These are phyloP conservation scores for Ennomos erosarius DNA, from an alignment of 2,888 invertebrate genomes.

Conservation along the genomic window DNA sequence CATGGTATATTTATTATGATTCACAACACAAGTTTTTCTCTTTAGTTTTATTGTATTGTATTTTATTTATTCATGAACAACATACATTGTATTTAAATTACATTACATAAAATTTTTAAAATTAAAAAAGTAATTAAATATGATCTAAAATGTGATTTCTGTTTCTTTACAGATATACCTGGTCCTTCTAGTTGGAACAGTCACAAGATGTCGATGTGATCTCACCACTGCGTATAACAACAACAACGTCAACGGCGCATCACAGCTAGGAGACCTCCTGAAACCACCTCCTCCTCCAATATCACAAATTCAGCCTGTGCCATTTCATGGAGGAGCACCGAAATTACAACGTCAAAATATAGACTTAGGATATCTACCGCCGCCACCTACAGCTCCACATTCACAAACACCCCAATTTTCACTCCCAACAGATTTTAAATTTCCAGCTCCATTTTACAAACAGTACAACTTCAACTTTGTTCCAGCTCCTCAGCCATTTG, in stretches of 20 bases:
- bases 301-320: slow-evolving; percentile 67
- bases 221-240: slow-evolving; percentile 56
- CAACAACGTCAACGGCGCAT: slow-evolving; percentile 56
- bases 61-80: too few species aligned
- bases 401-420: slow-evolving; percentile 32
- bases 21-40: too few species aligned
- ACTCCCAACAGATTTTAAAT: slow-evolving; percentile 66
- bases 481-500: slow-evolving; percentile 74
- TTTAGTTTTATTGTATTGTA: too few species aligned
- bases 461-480: slow-evolving; percentile 79
- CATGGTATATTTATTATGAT: too few species aligned
- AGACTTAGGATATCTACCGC: slow-evolving; percentile 63
- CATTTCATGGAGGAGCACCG: slow-evolving; percentile 68
- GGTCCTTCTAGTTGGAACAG: slow-evolving; percentile 60
- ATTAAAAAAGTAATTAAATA: too few species aligned
- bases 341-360: slow-evolving; percentile 67
- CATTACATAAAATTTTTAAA: too few species aligned
- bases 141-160: slow-evolving; percentile 28
- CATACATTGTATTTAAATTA: too few species aligned
- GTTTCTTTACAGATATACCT: slow-evolving; percentile 68
- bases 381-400: slow-evolving; percentile 54
- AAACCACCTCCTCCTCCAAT: slow-evolving; percentile 77
- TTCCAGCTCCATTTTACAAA: slow-evolving; percentile 78
- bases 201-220: slow-evolving; percentile 64
- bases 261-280: slow-evolving; percentile 68